phyloP scores from a whole-genome alignment of 2,113 vertebrate species.

The Todiramphus saurophagus region DNA sequence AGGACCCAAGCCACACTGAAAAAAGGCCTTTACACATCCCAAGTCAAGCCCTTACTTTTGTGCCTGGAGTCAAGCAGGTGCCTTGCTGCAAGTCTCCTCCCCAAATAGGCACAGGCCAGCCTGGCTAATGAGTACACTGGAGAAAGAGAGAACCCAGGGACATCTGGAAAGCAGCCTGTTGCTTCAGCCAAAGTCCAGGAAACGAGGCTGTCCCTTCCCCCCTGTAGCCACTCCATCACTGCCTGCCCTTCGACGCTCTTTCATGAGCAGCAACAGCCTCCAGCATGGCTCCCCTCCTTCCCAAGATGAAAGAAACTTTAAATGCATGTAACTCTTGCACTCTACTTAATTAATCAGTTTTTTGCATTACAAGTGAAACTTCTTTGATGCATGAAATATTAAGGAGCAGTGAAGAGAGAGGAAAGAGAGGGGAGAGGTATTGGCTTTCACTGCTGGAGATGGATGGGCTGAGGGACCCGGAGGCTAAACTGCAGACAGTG shows the following conservation, averaged over 20 bases:
- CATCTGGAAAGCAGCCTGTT: neutral
- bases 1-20: neutral
- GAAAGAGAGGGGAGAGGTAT: neutral
- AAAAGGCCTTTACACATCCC: neutral
- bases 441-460: conserved; percentile 7
- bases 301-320: conserved; percentile 74
- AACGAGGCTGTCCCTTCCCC: neutral
- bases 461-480: neutral
- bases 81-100: neutral
- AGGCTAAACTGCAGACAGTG: neutral
- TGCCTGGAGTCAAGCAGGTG: neutral
- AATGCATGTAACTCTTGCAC: conserved; percentile 65
- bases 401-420: conserved; percentile 7
- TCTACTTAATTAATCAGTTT: conserved; percentile 78
- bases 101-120: neutral
- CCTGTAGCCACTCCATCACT: conserved; percentile 31
- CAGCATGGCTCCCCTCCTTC: conserved; percentile 48
- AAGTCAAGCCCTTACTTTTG: neutral
- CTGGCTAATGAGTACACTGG: neutral
- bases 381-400: conserved; percentile 75
- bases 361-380: conserved; percentile 73
- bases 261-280: conserved; percentile 55
- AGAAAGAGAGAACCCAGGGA: neutral
- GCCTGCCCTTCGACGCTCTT: conserved; percentile 47
- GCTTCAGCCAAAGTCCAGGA: neutral